phyloP scores from a whole-genome alignment of 2,797 vertebrate genomes.

The Meriones psammophilus region DNA sequence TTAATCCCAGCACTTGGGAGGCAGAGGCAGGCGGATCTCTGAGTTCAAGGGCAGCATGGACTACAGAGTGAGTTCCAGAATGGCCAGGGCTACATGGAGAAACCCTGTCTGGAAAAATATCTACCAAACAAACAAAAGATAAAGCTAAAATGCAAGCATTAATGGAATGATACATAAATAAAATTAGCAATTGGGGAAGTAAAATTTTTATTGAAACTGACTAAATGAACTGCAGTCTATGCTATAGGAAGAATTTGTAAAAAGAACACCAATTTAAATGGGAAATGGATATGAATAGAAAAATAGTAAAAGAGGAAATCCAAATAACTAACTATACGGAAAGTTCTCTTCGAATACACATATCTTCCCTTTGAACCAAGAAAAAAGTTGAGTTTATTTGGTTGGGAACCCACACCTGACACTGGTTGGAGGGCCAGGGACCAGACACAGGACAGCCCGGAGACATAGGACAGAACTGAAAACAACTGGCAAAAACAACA shows the following conservation, averaged over 20 bases:
- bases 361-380: background rate
- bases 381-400: background rate
- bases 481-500: background rate
- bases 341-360: background rate
- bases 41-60: background rate
- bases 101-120: background rate
- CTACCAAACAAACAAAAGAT: background rate
- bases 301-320: conserved; percentile 8
- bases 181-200: conserved; percentile 19
- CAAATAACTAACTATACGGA: background rate
- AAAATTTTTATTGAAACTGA: background rate
- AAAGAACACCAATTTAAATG: conserved; percentile 21
- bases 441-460: background rate
- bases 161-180: conserved; percentile 17
- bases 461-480: background rate
- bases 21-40: background rate
- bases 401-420: background rate
- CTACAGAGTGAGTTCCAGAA: background rate
- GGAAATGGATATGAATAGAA: background rate
- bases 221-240: background rate
- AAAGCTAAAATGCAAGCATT: conserved; percentile 15
- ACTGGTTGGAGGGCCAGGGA: background rate
- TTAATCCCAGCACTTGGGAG: background rate
- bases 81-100: background rate
- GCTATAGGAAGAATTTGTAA: background rate